phyloP scores from a whole-genome alignment of 2,797 vertebrate genomes.

The Coendou prehensilis region DNA sequence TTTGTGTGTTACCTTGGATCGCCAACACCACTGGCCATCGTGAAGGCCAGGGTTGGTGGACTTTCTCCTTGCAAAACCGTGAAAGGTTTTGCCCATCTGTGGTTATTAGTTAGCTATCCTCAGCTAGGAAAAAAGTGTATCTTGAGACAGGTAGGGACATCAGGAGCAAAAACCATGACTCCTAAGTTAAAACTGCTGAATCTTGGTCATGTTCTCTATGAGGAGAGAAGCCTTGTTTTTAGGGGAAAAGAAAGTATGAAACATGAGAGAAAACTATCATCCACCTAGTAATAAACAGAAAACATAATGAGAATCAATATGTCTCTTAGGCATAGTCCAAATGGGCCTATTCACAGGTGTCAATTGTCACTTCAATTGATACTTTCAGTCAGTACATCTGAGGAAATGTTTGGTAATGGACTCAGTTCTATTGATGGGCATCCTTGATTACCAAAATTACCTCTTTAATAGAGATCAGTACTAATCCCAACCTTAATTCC shows the following conservation, averaged over 20 bases:
- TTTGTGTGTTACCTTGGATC: fast-evolving
- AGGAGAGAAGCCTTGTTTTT: background rate
- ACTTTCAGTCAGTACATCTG: background rate
- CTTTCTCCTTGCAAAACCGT: background rate
- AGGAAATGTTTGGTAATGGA: background rate
- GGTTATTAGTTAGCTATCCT: background rate
- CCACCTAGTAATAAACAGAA: background rate
- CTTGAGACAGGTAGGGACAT: background rate
- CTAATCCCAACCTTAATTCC: background rate
- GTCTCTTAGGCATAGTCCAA: background rate
- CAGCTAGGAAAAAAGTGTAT: background rate
- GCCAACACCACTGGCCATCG: fast-evolving
- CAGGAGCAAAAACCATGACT: background rate
- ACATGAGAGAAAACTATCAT: background rate
- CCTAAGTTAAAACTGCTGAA: background rate
- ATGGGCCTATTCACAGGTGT: background rate
- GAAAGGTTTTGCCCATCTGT: background rate
- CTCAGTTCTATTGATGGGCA: background rate
- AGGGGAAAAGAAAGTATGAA: background rate
- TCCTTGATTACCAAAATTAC: background rate
- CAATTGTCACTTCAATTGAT: too few species aligned
- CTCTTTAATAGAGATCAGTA: background rate
- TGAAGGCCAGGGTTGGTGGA: background rate
- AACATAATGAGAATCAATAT: background rate
- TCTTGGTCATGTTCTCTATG: background rate